Evolutionary conservation across 2,113 vertebrate genomes (phyloP).

Genomic region (Globicephala melas): DNA sequence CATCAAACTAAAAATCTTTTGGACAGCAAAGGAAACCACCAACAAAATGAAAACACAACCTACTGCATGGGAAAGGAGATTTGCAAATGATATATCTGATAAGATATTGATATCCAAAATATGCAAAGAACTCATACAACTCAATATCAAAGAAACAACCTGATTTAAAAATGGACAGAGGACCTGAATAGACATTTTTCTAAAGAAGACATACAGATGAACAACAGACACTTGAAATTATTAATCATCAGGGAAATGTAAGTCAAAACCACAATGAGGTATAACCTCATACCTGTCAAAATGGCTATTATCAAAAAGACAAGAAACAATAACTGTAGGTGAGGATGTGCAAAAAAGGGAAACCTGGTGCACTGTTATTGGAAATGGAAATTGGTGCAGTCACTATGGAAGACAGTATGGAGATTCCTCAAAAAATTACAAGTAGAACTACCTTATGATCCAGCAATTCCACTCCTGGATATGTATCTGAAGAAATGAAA

Average conservation of each 20-base stretch:
- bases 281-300: neutral
- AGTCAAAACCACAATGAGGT: neutral
- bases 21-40: neutral
- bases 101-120: neutral
- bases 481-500: neutral
- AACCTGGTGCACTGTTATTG: neutral
- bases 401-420: neutral
- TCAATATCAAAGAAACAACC: neutral
- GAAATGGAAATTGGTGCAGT: neutral
- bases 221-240: neutral
- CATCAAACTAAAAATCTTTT: neutral
- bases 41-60: neutral
- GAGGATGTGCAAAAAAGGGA: neutral
- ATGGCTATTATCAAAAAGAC: neutral
- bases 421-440: neutral
- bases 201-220: neutral
- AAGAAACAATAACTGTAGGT: neutral
- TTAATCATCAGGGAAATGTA: neutral
- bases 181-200: neutral
- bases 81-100: neutral
- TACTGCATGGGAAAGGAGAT: neutral
- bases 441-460: neutral
- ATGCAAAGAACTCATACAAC: neutral
- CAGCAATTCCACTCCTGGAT: neutral
- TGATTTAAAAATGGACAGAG: neutral